These are phyloP conservation scores for Patella pellucida DNA, from an alignment of 2,888 invertebrate species.

Conservation along the genomic window DNA sequence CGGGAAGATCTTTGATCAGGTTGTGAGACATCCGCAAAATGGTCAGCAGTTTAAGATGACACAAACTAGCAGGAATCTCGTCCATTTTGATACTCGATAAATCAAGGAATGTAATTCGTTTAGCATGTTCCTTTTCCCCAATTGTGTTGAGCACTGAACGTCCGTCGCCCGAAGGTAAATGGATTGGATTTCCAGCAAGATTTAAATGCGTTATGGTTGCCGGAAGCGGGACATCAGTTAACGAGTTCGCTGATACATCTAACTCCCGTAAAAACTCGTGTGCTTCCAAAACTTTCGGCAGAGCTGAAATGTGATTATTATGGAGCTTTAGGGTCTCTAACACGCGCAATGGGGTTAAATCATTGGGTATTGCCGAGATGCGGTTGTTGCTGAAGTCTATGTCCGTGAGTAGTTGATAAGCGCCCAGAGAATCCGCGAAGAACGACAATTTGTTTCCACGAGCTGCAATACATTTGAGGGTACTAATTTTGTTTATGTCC, in stretches of 20 bases:
- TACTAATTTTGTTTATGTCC: conserved; percentile 46
- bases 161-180: conserved; percentile 48
- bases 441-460: conserved; percentile 57
- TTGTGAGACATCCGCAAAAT: conserved; percentile 57
- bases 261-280: conserved; percentile 55
- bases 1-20: conserved; percentile 52
- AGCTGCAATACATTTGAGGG: conserved; percentile 50
- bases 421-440: conserved; percentile 62
- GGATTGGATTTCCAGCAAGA: conserved; percentile 59
- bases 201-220: conserved; percentile 52
- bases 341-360: conserved; percentile 50
- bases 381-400: conserved; percentile 54
- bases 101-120: conserved; percentile 53
- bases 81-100: conserved; percentile 57
- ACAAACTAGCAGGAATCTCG: conserved; percentile 52
- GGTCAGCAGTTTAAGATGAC: conserved; percentile 54
- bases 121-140: conserved; percentile 54
- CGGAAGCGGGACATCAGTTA: conserved; percentile 57
- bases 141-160: conserved; percentile 51
- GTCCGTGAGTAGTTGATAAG: conserved; percentile 55
- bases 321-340: conserved; percentile 48
- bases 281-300: conserved; percentile 60
- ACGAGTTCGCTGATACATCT: conserved; percentile 57
- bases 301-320: conserved; percentile 52
- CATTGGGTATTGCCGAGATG: conserved; percentile 51